Base-by-base conservation (phyloP, 1,140 invertebrate genomes). In the Trigoniulus corallinus region DNA sequence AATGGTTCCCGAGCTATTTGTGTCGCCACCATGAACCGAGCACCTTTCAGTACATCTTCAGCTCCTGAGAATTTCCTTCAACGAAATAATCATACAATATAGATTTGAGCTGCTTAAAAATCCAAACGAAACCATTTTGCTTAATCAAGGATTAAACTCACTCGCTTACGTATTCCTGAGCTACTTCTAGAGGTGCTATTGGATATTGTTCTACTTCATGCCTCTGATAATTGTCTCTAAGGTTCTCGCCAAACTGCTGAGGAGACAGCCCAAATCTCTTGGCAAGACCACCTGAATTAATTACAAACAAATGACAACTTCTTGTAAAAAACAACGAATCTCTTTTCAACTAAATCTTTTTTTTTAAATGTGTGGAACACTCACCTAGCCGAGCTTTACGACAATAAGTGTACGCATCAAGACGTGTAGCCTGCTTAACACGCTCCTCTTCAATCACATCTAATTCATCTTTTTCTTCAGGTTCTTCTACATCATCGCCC, bases 221-320 rank as follows among this genome's bases (percentile, higher is more conserved):
- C n/a, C 88, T 74, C 61, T 92, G 87, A 68, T 97, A 98, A 64
- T 93, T 93, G 61, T 97, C 93, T 1, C 89, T 74, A 0, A 98
- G 67, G 70, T 99, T 98, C 69, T 98, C 92, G 1, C 88, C 93
- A 68, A 95, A 97, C 62, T 98, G 81, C 62, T 94, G 86, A 0
- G 95, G 88, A 1, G 80, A 83, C n/a, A 99, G 67, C 55, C 95
- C 96, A 70, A 98, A 98, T 54, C 80, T 84, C 62, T 88, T 87
- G 1, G 87, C 84, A 34, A 96, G 73, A 2, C 79, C 77, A 63
- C 62, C 68, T 69, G 50, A 12, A 59, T 57, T 24, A 15, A 20
- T 39, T 39, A 39, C n/a, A 53, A 29, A 57, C 54, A 52, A 52
- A 57, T 53, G 12, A 52, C 18, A 47, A 21, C 1, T 53, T 41